These are phyloP conservation scores for Syrmaticus mikado DNA, from an alignment of 2,113 vertebrate genomes.

Conservation along the genomic window DNA sequence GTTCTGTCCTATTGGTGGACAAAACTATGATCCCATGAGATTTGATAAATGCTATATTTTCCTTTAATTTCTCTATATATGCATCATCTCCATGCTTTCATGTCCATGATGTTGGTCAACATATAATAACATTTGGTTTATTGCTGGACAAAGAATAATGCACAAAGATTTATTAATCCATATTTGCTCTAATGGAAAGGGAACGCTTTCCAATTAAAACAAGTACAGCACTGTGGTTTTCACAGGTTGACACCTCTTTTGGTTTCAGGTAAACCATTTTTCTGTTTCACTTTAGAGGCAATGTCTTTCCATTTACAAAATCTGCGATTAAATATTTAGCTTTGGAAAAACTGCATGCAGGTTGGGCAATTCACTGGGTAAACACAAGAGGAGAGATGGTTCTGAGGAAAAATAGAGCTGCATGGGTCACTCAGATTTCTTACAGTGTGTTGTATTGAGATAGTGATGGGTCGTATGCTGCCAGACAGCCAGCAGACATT, in stretches of 20 bases:
- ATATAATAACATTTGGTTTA: not conserved
- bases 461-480: not conserved
- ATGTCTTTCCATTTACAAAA: not conserved
- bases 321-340: not conserved
- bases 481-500: not conserved
- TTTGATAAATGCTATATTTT: not conserved
- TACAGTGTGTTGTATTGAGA: not conserved
- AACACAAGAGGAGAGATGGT: not conserved
- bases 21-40: not conserved
- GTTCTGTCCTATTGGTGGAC: not conserved
- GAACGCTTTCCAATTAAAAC: slow-evolving; percentile 29
- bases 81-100: not conserved
- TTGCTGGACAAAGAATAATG: slow-evolving; percentile 2
- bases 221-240: slow-evolving; percentile 28
- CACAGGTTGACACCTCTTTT: not conserved
- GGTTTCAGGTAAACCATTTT: not conserved
- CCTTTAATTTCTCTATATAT: not conserved
- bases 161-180: slow-evolving; percentile 3
- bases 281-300: not conserved
- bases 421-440: not conserved
- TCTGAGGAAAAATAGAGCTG: not conserved
- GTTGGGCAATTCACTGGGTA: not conserved
- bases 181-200: not conserved
- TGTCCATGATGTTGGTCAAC: not conserved
- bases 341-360: not conserved